phyloP scores from a whole-genome alignment of 2,113 vertebrate genomes.

The Rattus norvegicus region GRCr8 NC_086023.1:170667001-170667500 shows the following conservation, averaged over 20 bases:
- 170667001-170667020: background rate
- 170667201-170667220: background rate
- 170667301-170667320: no score
- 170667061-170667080: background rate
- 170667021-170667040: rapidly evolving
- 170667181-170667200: background rate
- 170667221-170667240: background rate
- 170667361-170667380: background rate
- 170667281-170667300: background rate
- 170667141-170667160: background rate
- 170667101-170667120: background rate
- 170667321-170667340: background rate
- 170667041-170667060: background rate
- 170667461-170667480: no score
- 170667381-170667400: background rate
- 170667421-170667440: background rate
- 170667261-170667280: constrained; percentile 1
- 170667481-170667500: no score
- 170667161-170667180: background rate
- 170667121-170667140: background rate
- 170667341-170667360: background rate
- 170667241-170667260: rapidly evolving
- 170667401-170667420: background rate
- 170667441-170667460: no score
- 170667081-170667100: background rate